Percentiles rank a stretch among this genome's conserved stretches.
These are phyloP conservation scores for Agrilus mali DNA, from an alignment of 2,888 invertebrate species.

Conservation along the genomic window DNA sequence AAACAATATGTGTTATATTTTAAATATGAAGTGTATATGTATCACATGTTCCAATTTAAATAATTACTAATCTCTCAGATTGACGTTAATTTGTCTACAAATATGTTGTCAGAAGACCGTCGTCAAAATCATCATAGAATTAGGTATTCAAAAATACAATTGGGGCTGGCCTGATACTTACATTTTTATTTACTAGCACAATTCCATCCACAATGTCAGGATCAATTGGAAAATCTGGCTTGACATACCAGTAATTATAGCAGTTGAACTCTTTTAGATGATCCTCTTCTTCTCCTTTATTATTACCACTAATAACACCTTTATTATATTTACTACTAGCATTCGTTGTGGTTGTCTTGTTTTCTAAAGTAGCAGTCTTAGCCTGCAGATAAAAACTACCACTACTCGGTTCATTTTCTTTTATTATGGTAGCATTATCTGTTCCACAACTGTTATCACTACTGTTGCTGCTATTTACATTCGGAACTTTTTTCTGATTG, in stretches of 20 bases:
- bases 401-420: too few species aligned
- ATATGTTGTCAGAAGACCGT: slow-evolving; percentile 26
- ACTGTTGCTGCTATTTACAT: too few species aligned
- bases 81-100: slow-evolving; percentile 15
- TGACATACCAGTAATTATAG: slow-evolving; percentile 43
- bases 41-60: background rate
- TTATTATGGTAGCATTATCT: too few species aligned
- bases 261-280: slow-evolving; percentile 38
- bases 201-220: slow-evolving; percentile 29
- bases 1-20: too few species aligned
- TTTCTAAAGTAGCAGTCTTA: too few species aligned
- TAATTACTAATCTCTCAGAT: slow-evolving; percentile 8
- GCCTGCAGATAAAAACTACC: too few species aligned
- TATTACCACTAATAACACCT: slow-evolving; percentile 1
- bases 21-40: background rate
- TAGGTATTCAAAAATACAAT: background rate
- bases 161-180: too few species aligned
- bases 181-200: slow-evolving; percentile 1
- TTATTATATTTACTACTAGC: slow-evolving; percentile 2
- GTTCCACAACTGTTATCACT: too few species aligned
- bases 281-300: slow-evolving; percentile 21
- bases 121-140: slow-evolving; percentile 22
- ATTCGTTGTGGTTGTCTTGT: too few species aligned
- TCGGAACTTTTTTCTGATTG: too few species aligned
- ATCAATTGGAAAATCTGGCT: slow-evolving; percentile 37